phyloP scores from a whole-genome alignment of 2,888 invertebrate genomes.

The Chrysina gloriosa region DNA sequence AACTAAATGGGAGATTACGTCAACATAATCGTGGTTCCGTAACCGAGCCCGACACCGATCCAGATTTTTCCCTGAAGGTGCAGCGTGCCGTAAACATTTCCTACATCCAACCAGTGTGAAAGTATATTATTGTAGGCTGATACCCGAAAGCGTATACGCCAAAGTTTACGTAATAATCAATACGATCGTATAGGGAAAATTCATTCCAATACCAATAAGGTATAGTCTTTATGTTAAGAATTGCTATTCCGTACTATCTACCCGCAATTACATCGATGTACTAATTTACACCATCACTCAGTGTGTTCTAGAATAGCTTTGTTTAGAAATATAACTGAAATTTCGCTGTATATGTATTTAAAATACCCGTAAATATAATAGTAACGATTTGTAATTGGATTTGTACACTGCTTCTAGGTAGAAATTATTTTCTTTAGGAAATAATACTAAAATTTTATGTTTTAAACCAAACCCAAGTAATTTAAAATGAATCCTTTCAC shows the following conservation, averaged over 20 bases:
- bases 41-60: neutral
- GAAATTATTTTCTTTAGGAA: neutral
- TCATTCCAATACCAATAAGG: conserved; percentile 5
- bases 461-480: neutral
- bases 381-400: too few relatives aligned
- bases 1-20: neutral
- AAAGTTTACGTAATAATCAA: conserved; percentile 27
- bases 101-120: conserved; percentile 28
- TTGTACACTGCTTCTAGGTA: neutral
- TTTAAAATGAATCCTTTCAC: conserved; percentile 15
- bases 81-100: conserved; percentile 20
- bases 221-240: neutral
- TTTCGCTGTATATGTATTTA: neutral
- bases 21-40: conserved; percentile 15
- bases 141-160: conserved; percentile 16
- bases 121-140: conserved; percentile 22
- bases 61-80: conserved; percentile 17
- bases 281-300: neutral
- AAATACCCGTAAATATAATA: neutral
- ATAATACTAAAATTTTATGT: neutral
- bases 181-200: neutral
- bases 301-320: neutral
- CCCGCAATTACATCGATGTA: neutral
- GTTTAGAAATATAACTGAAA: neutral
- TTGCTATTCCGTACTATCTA: neutral